Evolutionary conservation across 2,888 invertebrate genomes (phyloP).

Genomic region (Chymomyza fuscimana): DNA sequence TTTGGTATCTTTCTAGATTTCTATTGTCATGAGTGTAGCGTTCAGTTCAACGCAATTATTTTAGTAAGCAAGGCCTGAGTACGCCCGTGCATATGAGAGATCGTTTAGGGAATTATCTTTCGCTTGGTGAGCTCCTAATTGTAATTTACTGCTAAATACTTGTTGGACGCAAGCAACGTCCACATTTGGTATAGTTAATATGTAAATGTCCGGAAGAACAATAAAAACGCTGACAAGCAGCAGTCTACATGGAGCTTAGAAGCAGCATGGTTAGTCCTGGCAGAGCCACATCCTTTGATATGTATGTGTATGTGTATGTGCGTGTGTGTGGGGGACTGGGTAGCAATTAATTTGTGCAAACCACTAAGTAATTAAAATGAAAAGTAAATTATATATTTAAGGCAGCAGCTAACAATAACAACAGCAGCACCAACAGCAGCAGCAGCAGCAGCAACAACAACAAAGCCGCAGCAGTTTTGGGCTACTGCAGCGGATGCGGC

Average conservation of each 20-base stretch:
- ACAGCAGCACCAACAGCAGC: background rate
- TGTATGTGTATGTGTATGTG: slow-evolving; percentile 2
- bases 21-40: no score
- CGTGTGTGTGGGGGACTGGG: slow-evolving; percentile 25
- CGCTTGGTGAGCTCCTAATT: background rate
- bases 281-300: background rate
- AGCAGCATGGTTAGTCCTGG: no score
- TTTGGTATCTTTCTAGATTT: no score
- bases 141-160: background rate
- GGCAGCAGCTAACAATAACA: slow-evolving; percentile 8
- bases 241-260: background rate
- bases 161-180: background rate
- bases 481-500: slow-evolving; percentile 5
- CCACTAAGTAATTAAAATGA: slow-evolving; percentile 71
- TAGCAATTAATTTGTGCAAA: slow-evolving; percentile 70
- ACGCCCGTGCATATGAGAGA: background rate
- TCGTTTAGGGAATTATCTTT: background rate
- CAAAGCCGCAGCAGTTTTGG: slow-evolving; percentile 11
- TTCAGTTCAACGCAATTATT: no score
- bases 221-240: background rate
- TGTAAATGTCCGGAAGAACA: background rate
- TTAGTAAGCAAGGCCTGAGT: no score
- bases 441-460: slow-evolving; percentile 4
- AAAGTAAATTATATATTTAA: slow-evolving; percentile 68
- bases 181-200: background rate